Percentiles rank a stretch among this genome's conserved stretches.
phyloP scores from a whole-genome alignment of 2,888 invertebrate species.

The Stenodema calcarata region DNA sequence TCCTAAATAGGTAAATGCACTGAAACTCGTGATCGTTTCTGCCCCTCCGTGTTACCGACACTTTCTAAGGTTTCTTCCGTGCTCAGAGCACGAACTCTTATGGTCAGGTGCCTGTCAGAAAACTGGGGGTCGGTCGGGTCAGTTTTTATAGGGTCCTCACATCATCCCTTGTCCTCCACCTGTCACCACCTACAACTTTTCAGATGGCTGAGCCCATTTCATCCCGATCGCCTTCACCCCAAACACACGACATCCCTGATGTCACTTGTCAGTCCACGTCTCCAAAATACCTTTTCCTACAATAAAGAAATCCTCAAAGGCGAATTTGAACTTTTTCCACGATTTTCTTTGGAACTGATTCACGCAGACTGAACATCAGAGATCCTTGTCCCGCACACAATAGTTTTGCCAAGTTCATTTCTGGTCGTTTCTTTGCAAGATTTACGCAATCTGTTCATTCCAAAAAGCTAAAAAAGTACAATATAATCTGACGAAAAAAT shows the following conservation, averaged over 20 bases:
- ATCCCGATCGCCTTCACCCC: constrained; percentile 3
- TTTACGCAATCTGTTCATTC: not conserved
- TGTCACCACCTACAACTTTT: constrained; percentile 14
- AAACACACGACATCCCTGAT: constrained; percentile 3
- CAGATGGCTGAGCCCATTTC: not conserved
- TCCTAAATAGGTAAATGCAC: not conserved
- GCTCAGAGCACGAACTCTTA: not conserved
- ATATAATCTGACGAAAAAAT: constrained; percentile 10
- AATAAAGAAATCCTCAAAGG: not conserved
- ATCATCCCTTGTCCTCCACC: not conserved
- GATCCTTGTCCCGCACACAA: constrained; percentile 6
- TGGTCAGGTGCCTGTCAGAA: constrained; percentile 19
- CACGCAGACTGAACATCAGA: not conserved
- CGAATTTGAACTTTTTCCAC: not conserved
- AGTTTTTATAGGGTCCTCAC: not conserved
- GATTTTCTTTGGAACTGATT: not conserved
- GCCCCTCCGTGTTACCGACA: not conserved
- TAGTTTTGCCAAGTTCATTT: constrained; percentile 14
- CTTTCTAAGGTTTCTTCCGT: not conserved
- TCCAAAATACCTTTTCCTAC: not conserved
- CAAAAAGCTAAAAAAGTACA: constrained; percentile 1
- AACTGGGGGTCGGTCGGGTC: not conserved
- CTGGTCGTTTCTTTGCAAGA: not conserved
- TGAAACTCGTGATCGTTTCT: not conserved
- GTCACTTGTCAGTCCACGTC: constrained; percentile 2